Percentiles rank a stretch among this genome's conserved stretches.
Evolutionary conservation across 1,140 invertebrate genomes (phyloP).

Genomic region (Nymphalis io): DNA sequence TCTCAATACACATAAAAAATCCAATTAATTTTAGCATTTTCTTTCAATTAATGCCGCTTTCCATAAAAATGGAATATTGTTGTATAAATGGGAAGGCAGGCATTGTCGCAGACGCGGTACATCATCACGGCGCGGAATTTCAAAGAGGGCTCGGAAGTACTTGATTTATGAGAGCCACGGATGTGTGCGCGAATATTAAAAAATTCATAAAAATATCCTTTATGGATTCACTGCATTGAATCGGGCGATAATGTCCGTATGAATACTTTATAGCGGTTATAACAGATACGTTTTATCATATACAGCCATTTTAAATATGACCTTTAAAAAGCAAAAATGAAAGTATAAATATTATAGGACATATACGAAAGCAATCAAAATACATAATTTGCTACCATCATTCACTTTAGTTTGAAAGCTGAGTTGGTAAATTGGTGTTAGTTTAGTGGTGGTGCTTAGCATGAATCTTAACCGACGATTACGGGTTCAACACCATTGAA

Average conservation of each 20-base stretch:
- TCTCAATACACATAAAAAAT: conserved; percentile 5
- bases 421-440: too few species aligned
- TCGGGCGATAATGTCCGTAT: conserved; percentile 28
- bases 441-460: too few species aligned
- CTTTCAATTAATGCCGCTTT: conserved; percentile 2
- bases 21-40: conserved; percentile 2
- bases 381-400: too few species aligned
- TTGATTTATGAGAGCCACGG: conserved; percentile 70
- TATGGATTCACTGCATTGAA: conserved; percentile 31
- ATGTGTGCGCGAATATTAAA: conserved; percentile 68
- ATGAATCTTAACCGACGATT: too few species aligned
- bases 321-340: conserved; percentile 1
- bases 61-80: conserved; percentile 44
- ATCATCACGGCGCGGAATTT: conserved; percentile 66
- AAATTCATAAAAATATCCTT: conserved; percentile 75
- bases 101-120: conserved; percentile 69
- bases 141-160: conserved; percentile 70
- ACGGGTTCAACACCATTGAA: too few species aligned
- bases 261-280: conserved; percentile 29
- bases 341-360: not conserved
- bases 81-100: conserved; percentile 58
- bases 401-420: too few species aligned
- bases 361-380: too few species aligned
- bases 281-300: conserved; percentile 11
- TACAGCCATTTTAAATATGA: not conserved